Conservation (phyloP, 2,113 vertebrate species). For the rat (Rattus norvegicus) region DNA sequence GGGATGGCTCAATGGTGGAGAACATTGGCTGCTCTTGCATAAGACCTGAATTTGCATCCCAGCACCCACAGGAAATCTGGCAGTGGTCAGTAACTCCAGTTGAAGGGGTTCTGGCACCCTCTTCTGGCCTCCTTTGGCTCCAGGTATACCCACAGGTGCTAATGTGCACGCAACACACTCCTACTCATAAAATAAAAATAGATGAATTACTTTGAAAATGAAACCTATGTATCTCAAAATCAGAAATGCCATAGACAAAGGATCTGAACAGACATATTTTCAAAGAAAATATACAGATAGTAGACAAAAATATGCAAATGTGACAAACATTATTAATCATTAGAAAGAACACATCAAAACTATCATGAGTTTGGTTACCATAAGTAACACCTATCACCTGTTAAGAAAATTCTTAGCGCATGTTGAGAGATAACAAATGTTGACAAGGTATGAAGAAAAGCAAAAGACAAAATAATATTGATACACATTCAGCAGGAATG, state of each 20-base stretch:
- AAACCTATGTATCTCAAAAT: not conserved
- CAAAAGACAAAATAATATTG: not conserved
- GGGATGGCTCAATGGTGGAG: not conserved
- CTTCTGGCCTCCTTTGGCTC: not conserved
- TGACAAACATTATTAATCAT: not conserved
- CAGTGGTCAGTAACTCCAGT: not conserved
- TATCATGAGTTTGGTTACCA: not conserved
- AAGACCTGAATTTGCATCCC: not conserved
- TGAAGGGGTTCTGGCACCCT: not conserved
- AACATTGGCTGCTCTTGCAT: not conserved
- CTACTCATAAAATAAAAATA: not conserved
- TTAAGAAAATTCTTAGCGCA: not conserved
- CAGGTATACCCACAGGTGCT: too few species aligned
- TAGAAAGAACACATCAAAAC: not conserved
- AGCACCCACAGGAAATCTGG: not conserved
- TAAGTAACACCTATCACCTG: too few species aligned
- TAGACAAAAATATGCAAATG: not conserved
- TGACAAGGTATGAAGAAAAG: not conserved
- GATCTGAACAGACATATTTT: not conserved
- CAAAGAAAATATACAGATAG: not conserved
- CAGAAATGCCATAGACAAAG: not conserved
- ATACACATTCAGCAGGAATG: not conserved
- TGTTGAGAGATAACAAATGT: not conserved
- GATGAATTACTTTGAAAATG: not conserved
- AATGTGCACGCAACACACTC: not conserved